Evolutionary conservation across 2,888 invertebrate species (phyloP).

Genomic region (Caenorhabditis zanzibari): DNA sequence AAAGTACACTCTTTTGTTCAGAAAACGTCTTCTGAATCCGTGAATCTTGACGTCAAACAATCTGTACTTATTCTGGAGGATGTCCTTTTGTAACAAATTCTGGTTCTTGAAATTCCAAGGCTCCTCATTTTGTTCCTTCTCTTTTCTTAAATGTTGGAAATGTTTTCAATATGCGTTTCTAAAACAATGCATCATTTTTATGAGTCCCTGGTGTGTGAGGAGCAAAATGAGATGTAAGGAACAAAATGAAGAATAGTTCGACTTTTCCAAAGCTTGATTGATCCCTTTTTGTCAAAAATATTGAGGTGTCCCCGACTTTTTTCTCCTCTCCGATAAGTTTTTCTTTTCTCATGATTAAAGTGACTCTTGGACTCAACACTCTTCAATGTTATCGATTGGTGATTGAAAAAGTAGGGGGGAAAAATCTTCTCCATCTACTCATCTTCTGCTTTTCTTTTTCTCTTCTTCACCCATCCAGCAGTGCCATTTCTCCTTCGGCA

Average conservation of each 20-base stretch:
- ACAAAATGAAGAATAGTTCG: background rate
- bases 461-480: constrained; percentile 11
- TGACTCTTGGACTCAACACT: constrained; percentile 40
- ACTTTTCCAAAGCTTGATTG: constrained; percentile 6
- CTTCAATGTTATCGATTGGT: constrained; percentile 42
- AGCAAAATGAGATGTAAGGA: constrained; percentile 10
- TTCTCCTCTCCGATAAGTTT: background rate
- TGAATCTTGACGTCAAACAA: too few relatives aligned
- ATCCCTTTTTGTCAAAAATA: constrained; percentile 14
- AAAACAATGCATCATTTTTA: constrained; percentile 21
- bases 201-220: constrained; percentile 26
- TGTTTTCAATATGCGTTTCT: constrained; percentile 8
- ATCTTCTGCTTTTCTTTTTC: constrained; percentile 41
- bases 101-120: too few relatives aligned
- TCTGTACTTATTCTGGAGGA: too few relatives aligned
- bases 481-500: constrained; percentile 45
- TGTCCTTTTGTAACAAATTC: too few relatives aligned
- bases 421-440: constrained; percentile 26
- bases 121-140: too few relatives aligned
- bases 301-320: constrained; percentile 12
- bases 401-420: constrained; percentile 34
- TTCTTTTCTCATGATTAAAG: constrained; percentile 39
- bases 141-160: background rate
- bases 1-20: too few relatives aligned
- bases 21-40: too few relatives aligned